Percentiles rank a stretch among this genome's conserved stretches.
Evolutionary conservation across 2,113 vertebrate species (phyloP).

Genomic region (Saiga tatarica): DNA sequence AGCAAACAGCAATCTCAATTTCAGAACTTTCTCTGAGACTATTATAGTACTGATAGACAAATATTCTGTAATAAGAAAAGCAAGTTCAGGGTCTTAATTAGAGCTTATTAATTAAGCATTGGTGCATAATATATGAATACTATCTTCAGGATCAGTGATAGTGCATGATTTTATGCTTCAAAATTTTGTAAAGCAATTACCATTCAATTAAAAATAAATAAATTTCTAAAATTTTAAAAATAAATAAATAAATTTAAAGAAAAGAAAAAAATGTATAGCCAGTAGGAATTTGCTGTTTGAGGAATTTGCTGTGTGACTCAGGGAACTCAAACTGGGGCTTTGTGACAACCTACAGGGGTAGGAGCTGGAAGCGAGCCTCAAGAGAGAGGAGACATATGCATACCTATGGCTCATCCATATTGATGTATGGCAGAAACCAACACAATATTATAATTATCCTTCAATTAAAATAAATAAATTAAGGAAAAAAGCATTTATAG

Average conservation of each 20-base stretch:
- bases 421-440: neutral
- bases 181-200: neutral
- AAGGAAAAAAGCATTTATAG: neutral
- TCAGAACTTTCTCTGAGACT: neutral
- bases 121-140: neutral
- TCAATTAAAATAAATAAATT: neutral
- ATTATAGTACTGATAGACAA: neutral
- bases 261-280: neutral
- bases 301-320: neutral
- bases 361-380: neutral
- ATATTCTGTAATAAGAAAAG: neutral
- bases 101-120: neutral
- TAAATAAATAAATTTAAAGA: neutral
- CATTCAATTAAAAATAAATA: neutral
- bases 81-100: neutral
- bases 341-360: neutral
- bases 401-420: neutral
- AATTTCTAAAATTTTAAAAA: neutral
- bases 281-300: neutral
- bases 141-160: neutral
- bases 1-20: neutral
- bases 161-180: neutral
- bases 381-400: neutral
- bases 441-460: neutral
- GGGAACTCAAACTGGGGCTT: neutral